Evolutionary conservation across 1,140 invertebrate species (phyloP), one percentile per base, ranked within the genome.

Genomic region (Musca vetustissima): DNA sequence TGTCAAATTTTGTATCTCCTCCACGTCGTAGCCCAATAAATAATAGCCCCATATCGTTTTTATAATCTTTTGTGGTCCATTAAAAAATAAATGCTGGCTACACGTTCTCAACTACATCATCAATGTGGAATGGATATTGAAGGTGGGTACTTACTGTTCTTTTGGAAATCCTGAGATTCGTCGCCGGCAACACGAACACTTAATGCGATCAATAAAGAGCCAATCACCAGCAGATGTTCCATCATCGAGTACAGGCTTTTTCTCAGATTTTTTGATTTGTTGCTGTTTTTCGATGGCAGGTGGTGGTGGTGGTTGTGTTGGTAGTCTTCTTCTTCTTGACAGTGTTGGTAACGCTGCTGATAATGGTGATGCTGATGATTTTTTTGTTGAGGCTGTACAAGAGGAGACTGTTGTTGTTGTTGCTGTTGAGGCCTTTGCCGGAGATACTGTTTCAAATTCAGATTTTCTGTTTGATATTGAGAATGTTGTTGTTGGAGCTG

Each of bases 81-180:
- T 43, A 43, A 43, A 43, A 11, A 7, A 32, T 3, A 32, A 21
- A 19, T n/a, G n/a, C n/a, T n/a, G n/a, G n/a, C n/a, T 28, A 28
- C 3, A 28, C 28, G 28, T 8, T 28, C 28, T 28, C 24, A 57
- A 24, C 8, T n/a, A n/a, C n/a, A n/a, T n/a, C n/a, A n/a, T n/a
- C n/a, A n/a, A n/a, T n/a, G n/a, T n/a, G n/a, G n/a, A n/a, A n/a
- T n/a, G n/a, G n/a, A n/a, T 28, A 3, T 28, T 52, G 50, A 69
- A 73, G 36, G 36, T 13, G 11, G 32, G 17, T 36, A 80, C 78
- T 80, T 72, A 80, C 78, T 80, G 75, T 80, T 80, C 71, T 79
- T 80, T 73, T 80, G 78, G 73, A 80, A 80, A 36, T 80, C 78
- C 75, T 80, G 78, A 53, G 78, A 78, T 52, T 80, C 78, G 70